Conservation (phyloP, 2,888 invertebrate genomes). For the Chrysolina americana region DNA sequence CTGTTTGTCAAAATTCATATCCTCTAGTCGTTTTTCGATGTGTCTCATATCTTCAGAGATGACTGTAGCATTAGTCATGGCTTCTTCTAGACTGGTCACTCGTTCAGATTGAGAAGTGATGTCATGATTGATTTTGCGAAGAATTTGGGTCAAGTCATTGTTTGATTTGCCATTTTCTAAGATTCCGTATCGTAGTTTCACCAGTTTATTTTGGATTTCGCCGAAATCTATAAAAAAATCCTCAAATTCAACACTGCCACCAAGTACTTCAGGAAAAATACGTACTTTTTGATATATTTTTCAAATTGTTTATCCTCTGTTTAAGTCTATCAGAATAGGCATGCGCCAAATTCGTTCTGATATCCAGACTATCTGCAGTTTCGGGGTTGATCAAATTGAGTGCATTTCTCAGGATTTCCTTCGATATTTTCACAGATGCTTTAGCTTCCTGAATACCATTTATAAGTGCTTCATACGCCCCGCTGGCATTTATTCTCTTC, state of each 20-base stretch:
- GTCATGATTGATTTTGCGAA: conserved; percentile 53
- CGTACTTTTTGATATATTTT: conserved; percentile 56
- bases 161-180: conserved; percentile 65
- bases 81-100: conserved; percentile 51
- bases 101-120: conserved; percentile 52
- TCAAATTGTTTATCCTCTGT: conserved; percentile 66
- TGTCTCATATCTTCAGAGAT: conserved; percentile 63
- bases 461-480: conserved; percentile 82
- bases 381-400: conserved; percentile 66
- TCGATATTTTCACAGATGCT: conserved; percentile 76
- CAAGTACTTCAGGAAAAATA: background rate
- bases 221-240: conserved; percentile 55
- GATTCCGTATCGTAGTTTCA: conserved; percentile 71
- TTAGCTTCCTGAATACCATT: conserved; percentile 79
- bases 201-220: conserved; percentile 63
- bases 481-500: conserved; percentile 75
- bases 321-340: conserved; percentile 73
- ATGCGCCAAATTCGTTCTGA: conserved; percentile 72
- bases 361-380: conserved; percentile 71
- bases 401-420: conserved; percentile 58
- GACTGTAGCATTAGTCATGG: conserved; percentile 49
- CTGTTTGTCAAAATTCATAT: conserved; percentile 62
- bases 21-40: conserved; percentile 61
- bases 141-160: conserved; percentile 58
- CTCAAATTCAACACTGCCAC: conserved; percentile 11